Conservation (phyloP, 2,113 vertebrate genomes). For the Toxotes chatareus region DNA sequence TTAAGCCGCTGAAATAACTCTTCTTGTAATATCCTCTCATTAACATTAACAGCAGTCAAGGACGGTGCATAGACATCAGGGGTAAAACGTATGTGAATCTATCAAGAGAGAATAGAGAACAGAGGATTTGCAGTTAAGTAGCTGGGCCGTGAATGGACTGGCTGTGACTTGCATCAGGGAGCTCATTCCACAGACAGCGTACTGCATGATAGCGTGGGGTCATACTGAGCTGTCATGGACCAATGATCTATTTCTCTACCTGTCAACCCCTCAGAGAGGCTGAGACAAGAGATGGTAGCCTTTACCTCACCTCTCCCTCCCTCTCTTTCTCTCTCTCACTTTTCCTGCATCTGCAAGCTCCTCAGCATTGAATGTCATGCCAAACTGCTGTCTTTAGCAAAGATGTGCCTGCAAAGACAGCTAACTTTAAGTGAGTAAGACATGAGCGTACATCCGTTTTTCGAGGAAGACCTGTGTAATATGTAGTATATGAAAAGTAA, state of each 20-base stretch:
- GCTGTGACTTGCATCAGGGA: conserved; percentile 67
- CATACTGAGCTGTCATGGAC: conserved; percentile 84
- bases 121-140: conserved; percentile 68
- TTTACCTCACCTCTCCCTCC: conserved; percentile 63
- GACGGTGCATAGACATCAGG: conserved; percentile 63
- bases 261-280: conserved; percentile 82
- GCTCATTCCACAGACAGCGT: conserved; percentile 70
- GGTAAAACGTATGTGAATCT: conserved; percentile 62
- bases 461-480: neutral
- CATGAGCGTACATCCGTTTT: neutral
- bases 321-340: conserved; percentile 9
- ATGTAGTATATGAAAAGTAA: neutral
- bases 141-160: conserved; percentile 58
- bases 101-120: conserved; percentile 52
- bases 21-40: conserved; percentile 68
- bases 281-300: conserved; percentile 72
- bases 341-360: conserved; percentile 29
- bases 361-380: conserved; percentile 42
- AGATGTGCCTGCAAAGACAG: conserved; percentile 10
- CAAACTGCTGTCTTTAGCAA: conserved; percentile 51
- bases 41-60: conserved; percentile 78
- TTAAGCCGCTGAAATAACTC: conserved; percentile 67
- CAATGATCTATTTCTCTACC: conserved; percentile 85
- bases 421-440: neutral
- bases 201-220: conserved; percentile 77